These are phyloP conservation scores for Nematolebias whitei DNA, from an alignment of 2,113 vertebrate genomes.

Conservation along the genomic window DNA sequence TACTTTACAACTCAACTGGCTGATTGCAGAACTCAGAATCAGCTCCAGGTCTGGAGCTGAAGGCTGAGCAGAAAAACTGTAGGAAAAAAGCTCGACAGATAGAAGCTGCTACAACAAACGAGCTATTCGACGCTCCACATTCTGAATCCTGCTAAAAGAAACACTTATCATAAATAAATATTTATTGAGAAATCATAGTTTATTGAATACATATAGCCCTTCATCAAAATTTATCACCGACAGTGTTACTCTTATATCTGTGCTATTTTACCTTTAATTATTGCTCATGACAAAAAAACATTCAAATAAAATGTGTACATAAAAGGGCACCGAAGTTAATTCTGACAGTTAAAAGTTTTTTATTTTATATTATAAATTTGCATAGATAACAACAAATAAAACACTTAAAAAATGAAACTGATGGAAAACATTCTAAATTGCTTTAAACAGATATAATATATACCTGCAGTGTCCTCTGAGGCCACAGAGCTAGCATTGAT, in stretches of 20 bases:
- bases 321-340: background rate
- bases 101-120: background rate
- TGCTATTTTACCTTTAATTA: no score
- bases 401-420: background rate
- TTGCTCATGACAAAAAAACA: no score
- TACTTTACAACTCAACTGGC: constrained; percentile 73
- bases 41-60: constrained; percentile 47
- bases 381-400: background rate
- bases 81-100: constrained; percentile 15
- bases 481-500: constrained; percentile 95
- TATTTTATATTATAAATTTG: background rate
- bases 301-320: background rate
- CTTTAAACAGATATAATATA: background rate
- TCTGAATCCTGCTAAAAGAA: background rate
- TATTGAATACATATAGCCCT: background rate
- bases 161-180: background rate
- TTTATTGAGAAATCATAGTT: background rate
- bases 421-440: background rate
- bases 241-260: no score
- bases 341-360: no score
- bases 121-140: no score
- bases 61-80: constrained; percentile 27
- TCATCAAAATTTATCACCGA: no score
- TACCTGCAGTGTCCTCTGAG: constrained; percentile 89
- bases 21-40: constrained; percentile 76